Evolutionary conservation across 2,113 vertebrate genomes (phyloP).

Genomic region (Oncorhynchus gorbuscha): DNA sequence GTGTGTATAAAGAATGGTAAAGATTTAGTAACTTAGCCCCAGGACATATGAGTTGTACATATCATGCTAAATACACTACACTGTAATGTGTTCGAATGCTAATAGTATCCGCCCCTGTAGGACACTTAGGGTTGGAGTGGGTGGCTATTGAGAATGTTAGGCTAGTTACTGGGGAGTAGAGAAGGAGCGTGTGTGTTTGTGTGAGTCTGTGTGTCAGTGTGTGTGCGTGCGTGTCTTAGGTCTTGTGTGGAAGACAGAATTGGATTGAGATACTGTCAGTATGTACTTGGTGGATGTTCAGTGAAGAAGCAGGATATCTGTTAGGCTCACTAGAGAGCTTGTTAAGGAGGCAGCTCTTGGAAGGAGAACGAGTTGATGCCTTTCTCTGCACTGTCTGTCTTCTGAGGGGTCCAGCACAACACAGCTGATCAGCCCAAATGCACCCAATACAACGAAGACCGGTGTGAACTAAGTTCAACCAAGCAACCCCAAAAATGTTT

Average conservation of each 20-base stretch:
- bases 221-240: background rate
- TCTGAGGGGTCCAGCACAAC: conserved; percentile 27
- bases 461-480: conserved; percentile 4
- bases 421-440: conserved; percentile 1
- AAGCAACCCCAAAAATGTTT: background rate
- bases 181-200: too few species aligned
- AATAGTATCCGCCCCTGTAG: conserved; percentile 15
- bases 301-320: conserved; percentile 50
- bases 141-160: conserved; percentile 16
- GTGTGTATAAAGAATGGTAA: conserved; percentile 25
- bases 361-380: conserved; percentile 49
- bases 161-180: background rate
- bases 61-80: background rate
- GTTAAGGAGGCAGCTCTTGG: conserved; percentile 56
- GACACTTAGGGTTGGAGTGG: conserved; percentile 6
- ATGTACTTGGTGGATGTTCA: conserved; percentile 38
- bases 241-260: conserved; percentile 9
- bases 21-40: conserved; percentile 14
- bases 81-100: conserved; percentile 26
- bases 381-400: conserved; percentile 40
- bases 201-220: too few species aligned
- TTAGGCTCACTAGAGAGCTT: conserved; percentile 61
- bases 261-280: conserved; percentile 41
- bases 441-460: conserved; percentile 9
- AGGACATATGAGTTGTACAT: conserved; percentile 1